Evolutionary conservation across 2,797 vertebrate species (phyloP).

Genomic region (Paramormyrops hopkinsi): DNA sequence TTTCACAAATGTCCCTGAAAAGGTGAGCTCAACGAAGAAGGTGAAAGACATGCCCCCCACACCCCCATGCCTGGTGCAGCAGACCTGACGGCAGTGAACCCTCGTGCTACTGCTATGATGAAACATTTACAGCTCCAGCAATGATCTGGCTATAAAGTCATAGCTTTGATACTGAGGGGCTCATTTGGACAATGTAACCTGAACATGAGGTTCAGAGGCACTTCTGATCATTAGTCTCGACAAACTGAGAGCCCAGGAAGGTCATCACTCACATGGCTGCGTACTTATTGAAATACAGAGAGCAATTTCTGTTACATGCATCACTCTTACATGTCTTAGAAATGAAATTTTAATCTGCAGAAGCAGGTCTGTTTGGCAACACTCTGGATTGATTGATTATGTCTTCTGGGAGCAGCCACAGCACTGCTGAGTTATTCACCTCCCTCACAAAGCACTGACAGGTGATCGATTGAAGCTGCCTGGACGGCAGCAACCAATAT

Average conservation of each 20-base stretch:
- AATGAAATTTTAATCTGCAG: conserved; percentile 19
- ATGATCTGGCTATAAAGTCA: neutral
- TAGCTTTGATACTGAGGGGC: neutral
- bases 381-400: conserved; percentile 4
- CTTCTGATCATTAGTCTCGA: neutral
- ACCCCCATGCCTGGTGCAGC: neutral
- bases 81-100: neutral
- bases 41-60: neutral
- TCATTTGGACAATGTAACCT: neutral
- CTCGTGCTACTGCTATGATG: neutral
- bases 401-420: conserved; percentile 2
- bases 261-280: neutral
- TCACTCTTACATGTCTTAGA: conserved; percentile 1
- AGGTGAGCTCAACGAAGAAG: neutral
- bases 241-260: neutral
- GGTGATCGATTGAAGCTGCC: conserved; percentile 13
- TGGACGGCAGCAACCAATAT: conserved; percentile 6
- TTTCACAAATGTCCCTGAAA: neutral
- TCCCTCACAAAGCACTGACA: conserved; percentile 12
- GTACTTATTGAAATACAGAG: neutral
- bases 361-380: conserved; percentile 4
- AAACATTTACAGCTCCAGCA: neutral
- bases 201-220: neutral
- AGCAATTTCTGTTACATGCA: conserved; percentile 2
- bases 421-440: conserved; percentile 14